These are phyloP conservation scores for Notarius quadriscutis DNA, from an alignment of 2,113 vertebrate species.

Conservation along the genomic window DNA sequence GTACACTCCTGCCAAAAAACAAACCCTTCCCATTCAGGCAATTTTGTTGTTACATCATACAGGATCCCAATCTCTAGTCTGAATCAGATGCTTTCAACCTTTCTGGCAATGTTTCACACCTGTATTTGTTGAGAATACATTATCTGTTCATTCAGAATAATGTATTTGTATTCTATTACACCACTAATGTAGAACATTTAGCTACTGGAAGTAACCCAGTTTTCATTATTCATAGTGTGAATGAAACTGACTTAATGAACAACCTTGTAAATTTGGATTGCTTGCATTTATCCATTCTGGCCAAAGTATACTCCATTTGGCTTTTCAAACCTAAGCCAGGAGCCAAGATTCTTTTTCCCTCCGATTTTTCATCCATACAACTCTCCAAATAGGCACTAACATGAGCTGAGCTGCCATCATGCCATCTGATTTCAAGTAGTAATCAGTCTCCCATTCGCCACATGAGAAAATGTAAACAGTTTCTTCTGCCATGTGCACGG, in stretches of 20 bases:
- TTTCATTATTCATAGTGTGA: background rate
- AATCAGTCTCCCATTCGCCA: slow-evolving; percentile 16
- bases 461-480: slow-evolving; percentile 21
- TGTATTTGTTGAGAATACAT: background rate
- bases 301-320: slow-evolving; percentile 2
- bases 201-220: background rate
- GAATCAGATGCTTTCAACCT: background rate
- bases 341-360: slow-evolving; percentile 1
- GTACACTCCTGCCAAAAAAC: background rate
- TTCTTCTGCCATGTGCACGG: slow-evolving; percentile 15
- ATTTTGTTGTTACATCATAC: background rate
- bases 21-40: background rate
- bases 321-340: background rate
- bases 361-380: background rate
- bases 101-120: background rate
- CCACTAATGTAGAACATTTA: background rate
- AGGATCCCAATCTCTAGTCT: background rate
- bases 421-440: background rate
- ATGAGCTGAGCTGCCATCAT: background rate
- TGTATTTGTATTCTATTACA: background rate
- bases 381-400: background rate
- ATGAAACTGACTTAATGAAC: background rate
- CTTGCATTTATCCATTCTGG: background rate
- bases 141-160: background rate
- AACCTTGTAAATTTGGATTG: background rate